phyloP scores from a whole-genome alignment of 1,140 invertebrate species.

The Bombus sibiricus region DNA sequence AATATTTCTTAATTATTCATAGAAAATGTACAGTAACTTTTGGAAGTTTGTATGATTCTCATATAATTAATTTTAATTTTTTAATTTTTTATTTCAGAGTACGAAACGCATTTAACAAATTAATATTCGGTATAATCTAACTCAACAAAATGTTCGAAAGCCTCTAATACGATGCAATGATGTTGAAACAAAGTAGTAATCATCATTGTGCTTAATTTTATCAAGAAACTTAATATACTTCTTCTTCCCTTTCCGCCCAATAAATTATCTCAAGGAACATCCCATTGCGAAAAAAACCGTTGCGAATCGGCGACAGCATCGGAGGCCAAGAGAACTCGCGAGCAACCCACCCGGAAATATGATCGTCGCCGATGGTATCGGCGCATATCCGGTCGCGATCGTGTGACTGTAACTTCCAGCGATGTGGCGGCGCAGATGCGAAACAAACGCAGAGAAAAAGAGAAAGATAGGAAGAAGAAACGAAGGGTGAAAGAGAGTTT shows the following conservation, averaged over 20 bases:
- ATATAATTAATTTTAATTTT: too few species aligned
- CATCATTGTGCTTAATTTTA: background rate
- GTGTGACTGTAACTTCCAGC: background rate
- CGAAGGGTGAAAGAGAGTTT: constrained; percentile 43
- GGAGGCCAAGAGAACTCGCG: background rate
- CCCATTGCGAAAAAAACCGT: background rate
- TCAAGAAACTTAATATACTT: background rate
- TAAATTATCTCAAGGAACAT: background rate
- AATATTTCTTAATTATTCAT: too few species aligned
- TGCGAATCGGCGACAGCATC: background rate
- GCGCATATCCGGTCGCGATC: constrained; percentile 5
- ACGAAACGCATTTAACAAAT: too few species aligned
- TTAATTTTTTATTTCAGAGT: too few species aligned
- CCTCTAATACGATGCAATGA: too few species aligned
- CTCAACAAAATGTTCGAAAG: too few species aligned
- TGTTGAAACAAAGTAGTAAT: too few species aligned
- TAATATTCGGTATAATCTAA: too few species aligned
- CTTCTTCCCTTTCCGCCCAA: background rate
- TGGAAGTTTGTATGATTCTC: too few species aligned
- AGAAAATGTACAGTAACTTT: too few species aligned
- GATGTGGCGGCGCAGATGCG: background rate
- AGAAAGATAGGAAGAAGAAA: constrained; percentile 13
- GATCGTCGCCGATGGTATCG: constrained; percentile 17
- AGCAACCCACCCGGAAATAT: constrained; percentile 3
- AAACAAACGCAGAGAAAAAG: background rate